A percentile compares a stretch with the other conserved stretches of the same genome.
Evolutionary conservation across 2,797 vertebrate genomes (phyloP).

Genomic region (Etheostoma nigrum): DNA sequence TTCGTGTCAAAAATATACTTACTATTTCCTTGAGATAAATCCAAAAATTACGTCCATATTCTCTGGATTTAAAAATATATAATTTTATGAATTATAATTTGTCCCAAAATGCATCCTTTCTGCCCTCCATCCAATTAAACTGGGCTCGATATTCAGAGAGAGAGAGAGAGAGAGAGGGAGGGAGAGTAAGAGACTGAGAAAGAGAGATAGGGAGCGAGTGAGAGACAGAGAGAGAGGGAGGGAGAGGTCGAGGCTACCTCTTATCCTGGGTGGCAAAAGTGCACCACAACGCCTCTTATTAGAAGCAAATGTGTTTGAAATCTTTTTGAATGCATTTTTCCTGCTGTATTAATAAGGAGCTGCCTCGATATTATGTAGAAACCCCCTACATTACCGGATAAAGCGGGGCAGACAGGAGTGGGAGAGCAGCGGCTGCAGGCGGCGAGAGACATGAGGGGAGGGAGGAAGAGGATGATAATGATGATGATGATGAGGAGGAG

Average conservation of each 20-base stretch:
- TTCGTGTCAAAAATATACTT: conserved; percentile 12
- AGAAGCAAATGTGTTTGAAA: background rate
- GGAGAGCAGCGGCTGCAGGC: conserved; percentile 55
- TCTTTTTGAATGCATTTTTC: background rate
- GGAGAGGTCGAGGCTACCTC: background rate
- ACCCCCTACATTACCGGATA: conserved; percentile 56
- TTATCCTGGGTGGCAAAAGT: background rate
- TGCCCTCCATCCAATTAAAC: conserved; percentile 22
- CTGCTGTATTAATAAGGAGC: conserved; percentile 1
- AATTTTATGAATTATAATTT: background rate
- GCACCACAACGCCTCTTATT: background rate
- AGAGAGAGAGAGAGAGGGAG: conserved; percentile 4
- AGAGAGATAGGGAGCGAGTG: background rate
- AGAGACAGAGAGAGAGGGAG: background rate
- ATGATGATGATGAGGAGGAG: conserved; percentile 39
- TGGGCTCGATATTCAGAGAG: conserved; percentile 28
- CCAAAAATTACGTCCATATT: conserved; percentile 12
- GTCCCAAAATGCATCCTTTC: conserved; percentile 4
- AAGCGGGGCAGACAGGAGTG: conserved; percentile 58
- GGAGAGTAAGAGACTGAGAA: background rate
- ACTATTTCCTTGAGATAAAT: conserved; percentile 25
- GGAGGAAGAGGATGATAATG: conserved; percentile 41
- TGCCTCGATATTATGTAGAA: background rate
- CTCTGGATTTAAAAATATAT: background rate
- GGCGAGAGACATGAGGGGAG: conserved; percentile 45